phyloP scores from a whole-genome alignment of 2,888 invertebrate species.

The Magallana nippona region DNA sequence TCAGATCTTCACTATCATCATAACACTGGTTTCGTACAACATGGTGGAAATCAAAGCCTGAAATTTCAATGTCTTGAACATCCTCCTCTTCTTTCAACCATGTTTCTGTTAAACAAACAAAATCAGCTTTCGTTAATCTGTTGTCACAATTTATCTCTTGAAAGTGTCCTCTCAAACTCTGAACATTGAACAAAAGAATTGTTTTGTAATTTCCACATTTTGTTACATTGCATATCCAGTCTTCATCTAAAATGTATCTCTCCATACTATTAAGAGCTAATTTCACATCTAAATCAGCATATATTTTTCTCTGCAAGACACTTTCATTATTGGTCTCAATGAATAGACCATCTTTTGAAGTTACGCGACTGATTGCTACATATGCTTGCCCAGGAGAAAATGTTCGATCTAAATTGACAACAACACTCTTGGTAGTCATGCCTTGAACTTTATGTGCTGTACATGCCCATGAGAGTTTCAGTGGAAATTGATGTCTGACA shows the following conservation, averaged over 20 bases:
- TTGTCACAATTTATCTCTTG: constrained; percentile 16
- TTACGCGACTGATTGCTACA: constrained; percentile 50
- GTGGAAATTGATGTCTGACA: constrained; percentile 42
- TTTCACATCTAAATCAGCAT: constrained; percentile 33
- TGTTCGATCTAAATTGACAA: constrained; percentile 45
- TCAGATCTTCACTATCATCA: neutral
- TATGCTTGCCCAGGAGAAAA: constrained; percentile 50
- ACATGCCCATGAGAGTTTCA: constrained; percentile 49
- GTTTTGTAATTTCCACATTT: constrained; percentile 6
- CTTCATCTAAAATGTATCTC: constrained; percentile 19
- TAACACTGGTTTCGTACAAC: constrained; percentile 2
- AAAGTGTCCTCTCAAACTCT: constrained; percentile 29
- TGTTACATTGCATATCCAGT: neutral
- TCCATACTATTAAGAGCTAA: constrained; percentile 20
- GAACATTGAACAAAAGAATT: constrained; percentile 25
- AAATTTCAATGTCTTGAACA: constrained; percentile 1
- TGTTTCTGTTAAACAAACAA: constrained; percentile 32
- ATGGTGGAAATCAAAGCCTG: constrained; percentile 18
- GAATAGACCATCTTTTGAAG: constrained; percentile 42
- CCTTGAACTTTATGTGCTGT: constrained; percentile 53
- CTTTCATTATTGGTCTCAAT: constrained; percentile 36
- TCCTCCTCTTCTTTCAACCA: constrained; percentile 2
- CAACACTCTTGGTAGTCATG: constrained; percentile 41
- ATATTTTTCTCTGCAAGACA: constrained; percentile 5
- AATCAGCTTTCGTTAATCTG: constrained; percentile 23